These are phyloP conservation scores for Dastarcus helophoroides DNA, from an alignment of 2,888 invertebrate species.

Conservation along the genomic window DNA sequence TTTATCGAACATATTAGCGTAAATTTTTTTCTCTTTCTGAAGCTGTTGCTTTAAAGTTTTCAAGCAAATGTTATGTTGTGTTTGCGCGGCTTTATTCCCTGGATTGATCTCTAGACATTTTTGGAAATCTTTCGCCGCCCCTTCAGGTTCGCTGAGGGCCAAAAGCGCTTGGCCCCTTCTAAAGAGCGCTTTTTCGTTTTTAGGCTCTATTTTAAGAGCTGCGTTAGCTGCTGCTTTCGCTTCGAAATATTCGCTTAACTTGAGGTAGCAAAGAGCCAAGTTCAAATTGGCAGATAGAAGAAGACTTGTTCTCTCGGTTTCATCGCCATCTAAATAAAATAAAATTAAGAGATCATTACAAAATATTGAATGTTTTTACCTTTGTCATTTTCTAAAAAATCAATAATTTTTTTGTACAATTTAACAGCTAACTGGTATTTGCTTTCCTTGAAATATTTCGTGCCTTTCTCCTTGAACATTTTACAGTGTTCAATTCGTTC, in stretches of 20 bases:
- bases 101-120: constrained; percentile 68
- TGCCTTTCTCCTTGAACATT: constrained; percentile 82
- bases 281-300: constrained; percentile 67
- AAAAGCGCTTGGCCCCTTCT: constrained; percentile 74
- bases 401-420: constrained; percentile 71
- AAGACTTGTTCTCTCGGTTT: too few species aligned
- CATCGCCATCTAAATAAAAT: constrained; percentile 28
- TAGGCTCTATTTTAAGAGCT: constrained; percentile 60
- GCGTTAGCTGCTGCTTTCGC: constrained; percentile 65
- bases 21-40: constrained; percentile 73
- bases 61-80: constrained; percentile 62
- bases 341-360: neutral
- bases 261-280: constrained; percentile 70
- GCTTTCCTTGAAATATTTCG: constrained; percentile 70
- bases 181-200: constrained; percentile 83
- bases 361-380: too few species aligned
- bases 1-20: constrained; percentile 92
- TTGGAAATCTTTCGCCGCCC: constrained; percentile 68
- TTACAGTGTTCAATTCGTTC: constrained; percentile 76
- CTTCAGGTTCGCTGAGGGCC: constrained; percentile 62
- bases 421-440: constrained; percentile 71
- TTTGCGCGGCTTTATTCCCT: constrained; percentile 76
- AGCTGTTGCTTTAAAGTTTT: constrained; percentile 63
- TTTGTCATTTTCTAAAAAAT: constrained; percentile 48
- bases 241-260: constrained; percentile 55